Evolutionary conservation across 1,140 invertebrate species (phyloP).

Genomic region (Ruditapes philippinarum): DNA sequence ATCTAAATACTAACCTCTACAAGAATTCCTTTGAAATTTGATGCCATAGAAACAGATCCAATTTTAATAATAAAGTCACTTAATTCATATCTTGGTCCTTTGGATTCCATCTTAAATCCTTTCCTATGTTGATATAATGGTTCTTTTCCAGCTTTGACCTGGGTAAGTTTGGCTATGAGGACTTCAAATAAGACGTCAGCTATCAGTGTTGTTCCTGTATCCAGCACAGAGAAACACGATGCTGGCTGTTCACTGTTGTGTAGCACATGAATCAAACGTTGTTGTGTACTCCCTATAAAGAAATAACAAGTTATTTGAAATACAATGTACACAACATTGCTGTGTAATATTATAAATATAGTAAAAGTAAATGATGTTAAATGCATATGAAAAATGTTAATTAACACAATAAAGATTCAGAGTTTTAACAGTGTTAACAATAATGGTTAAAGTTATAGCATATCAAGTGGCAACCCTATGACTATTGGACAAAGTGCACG

Average conservation of each 20-base stretch:
- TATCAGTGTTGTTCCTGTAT: conserved; percentile 93
- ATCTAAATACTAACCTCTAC: conserved; percentile 91
- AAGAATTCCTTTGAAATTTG: conserved; percentile 97
- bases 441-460: too few relatives aligned
- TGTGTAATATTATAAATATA: too few relatives aligned
- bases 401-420: too few relatives aligned
- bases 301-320: conserved; percentile 57
- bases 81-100: conserved; percentile 96
- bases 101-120: conserved; percentile 93
- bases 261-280: conserved; percentile 95
- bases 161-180: conserved; percentile 94
- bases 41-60: conserved; percentile 94
- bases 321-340: too few relatives aligned
- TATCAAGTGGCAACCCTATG: too few relatives aligned
- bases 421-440: too few relatives aligned
- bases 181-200: conserved; percentile 97
- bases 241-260: conserved; percentile 98
- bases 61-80: conserved; percentile 98
- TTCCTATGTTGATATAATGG: conserved; percentile 95
- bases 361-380: too few relatives aligned
- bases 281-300: conserved; percentile 88
- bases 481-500: too few relatives aligned
- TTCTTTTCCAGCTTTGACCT: conserved; percentile 84
- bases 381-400: too few relatives aligned
- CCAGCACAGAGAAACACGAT: conserved; percentile 96